Evolutionary conservation across 2,797 vertebrate species (phyloP), one percentile per base, ranked within the genome.

Genomic region (Fistularia commersonii): DNA sequence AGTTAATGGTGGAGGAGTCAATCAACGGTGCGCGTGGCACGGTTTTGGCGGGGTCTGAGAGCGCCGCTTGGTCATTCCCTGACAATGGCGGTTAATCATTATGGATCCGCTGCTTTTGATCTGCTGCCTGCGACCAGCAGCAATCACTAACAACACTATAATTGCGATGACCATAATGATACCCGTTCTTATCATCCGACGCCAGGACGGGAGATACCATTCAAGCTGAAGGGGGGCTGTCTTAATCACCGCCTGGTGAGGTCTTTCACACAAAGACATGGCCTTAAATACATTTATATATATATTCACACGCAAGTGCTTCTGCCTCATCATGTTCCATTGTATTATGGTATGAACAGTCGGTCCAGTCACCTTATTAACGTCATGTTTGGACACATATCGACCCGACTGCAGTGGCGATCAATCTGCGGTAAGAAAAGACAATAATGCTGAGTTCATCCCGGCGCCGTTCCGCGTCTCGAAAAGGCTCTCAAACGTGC

Each of bases 371-470:
- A 69, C 74, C 79, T 81, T 77, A 78, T 83, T 81, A 85, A 79
- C 50, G 37, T 79, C 68, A 74, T 81, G 75, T 76, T 79, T 75
- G 42, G 76, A 80, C 72, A 52, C 54, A 11, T 69, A 85, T 84
- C 41, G 82, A 88, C 73, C 38, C 0, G 33, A 59, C 77, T 80
- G 77, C 80, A 70, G 72, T 48, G 54, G 60, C 71, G 49, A 84
- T 85, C 83, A 84, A 80, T 83, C 76, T 77, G 81, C 53, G 77
- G 80, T 74, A 34, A 66, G 77, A 61, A 62, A 72, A 77, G 61
- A 72, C 75, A 76, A 73, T 80, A 68, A 75, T 47, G 58, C 51
- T 2, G 45, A 79, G 54, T 77, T 74, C 70, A 72, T 76, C 51
- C 61, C 48, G 35, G 36, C 46, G 34, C 64, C 61, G 64, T 61